phyloP scores from a whole-genome alignment of 2,113 vertebrate genomes.

The Eptatretus burgeri region DNA sequence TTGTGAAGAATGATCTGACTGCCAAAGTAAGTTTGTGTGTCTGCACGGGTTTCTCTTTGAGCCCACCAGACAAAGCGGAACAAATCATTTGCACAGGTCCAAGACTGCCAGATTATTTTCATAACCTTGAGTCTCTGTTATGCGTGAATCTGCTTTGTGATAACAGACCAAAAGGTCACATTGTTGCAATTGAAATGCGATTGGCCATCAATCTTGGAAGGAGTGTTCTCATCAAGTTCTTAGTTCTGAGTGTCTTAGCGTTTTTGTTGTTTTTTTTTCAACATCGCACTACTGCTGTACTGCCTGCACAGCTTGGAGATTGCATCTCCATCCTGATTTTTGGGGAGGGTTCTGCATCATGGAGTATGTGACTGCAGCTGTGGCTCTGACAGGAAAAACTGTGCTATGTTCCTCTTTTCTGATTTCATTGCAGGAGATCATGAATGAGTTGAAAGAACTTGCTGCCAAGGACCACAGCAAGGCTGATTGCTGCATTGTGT shows the following conservation, averaged over 20 bases:
- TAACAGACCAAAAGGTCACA: no score
- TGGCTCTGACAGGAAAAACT: no score
- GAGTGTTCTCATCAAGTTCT: background rate
- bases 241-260: constrained; percentile 1
- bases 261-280: constrained; percentile 8
- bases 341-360: no score
- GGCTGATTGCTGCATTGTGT: constrained; percentile 51
- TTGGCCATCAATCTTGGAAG: background rate
- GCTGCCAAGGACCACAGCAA: constrained; percentile 23
- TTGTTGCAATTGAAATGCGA: background rate
- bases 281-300: background rate
- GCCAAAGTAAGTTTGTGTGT: constrained; percentile 20
- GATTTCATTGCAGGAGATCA: constrained; percentile 25
- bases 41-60: rapidly evolving
- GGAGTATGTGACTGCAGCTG: no score
- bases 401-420: background rate
- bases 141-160: background rate
- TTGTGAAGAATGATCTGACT: constrained; percentile 24
- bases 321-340: no score
- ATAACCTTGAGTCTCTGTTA: background rate
- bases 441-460: constrained; percentile 20
- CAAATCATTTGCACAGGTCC: no score
- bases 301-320: constrained; percentile 8
- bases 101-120: background rate
- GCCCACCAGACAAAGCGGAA: background rate